These are phyloP conservation scores for western clawed frog (Xenopus tropicalis) DNA, from an alignment of 2,113 vertebrate genomes.

Conservation along the genomic window DNA sequence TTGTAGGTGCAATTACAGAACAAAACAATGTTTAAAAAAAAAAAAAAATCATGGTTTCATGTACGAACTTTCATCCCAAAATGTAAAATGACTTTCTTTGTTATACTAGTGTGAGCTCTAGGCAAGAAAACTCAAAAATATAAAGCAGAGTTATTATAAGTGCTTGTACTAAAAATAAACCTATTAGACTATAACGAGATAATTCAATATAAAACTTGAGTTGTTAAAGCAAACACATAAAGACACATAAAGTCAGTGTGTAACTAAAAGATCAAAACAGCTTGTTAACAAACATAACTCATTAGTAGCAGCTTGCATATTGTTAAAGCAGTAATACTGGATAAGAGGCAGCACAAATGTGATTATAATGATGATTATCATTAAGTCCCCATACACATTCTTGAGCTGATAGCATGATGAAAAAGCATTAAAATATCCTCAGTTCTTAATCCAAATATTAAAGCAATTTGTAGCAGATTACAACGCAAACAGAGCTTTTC, in stretches of 20 bases:
- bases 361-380: not conserved
- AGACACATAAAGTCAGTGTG: not conserved
- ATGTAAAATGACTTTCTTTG: too few species aligned
- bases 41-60: too few species aligned
- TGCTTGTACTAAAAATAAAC: not conserved
- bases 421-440: not conserved
- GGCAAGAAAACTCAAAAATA: too few species aligned
- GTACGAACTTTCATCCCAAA: too few species aligned
- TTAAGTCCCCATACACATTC: not conserved
- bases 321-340: not conserved
- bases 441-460: not conserved
- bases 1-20: too few species aligned
- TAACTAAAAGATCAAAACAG: slow-evolving; percentile 2
- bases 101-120: too few species aligned
- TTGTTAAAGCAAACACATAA: not conserved
- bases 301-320: slow-evolving; percentile 3
- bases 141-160: too few species aligned
- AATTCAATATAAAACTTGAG: not conserved
- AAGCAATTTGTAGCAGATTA: not conserved
- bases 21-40: too few species aligned
- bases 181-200: not conserved
- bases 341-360: slow-evolving; percentile 1
- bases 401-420: not conserved
- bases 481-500: not conserved
- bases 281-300: slow-evolving; percentile 5